phyloP scores from a whole-genome alignment of 2,113 vertebrate genomes.

The Poeciliopsis turrubarensis region DNA sequence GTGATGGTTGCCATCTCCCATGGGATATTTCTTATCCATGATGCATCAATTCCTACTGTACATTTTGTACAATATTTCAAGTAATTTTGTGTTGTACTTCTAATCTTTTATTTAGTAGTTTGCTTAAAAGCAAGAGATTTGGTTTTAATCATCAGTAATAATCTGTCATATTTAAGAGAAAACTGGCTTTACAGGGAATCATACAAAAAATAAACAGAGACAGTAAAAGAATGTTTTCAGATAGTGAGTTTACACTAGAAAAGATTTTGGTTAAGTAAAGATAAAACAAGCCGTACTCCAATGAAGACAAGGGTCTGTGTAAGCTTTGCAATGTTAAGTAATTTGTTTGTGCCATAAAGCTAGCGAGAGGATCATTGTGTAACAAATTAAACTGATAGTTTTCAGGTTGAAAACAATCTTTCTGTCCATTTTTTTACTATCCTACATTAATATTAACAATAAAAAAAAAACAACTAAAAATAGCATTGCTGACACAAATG shows the following conservation, averaged over 20 bases:
- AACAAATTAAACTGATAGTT: background rate
- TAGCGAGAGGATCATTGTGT: background rate
- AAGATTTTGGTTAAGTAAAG: background rate
- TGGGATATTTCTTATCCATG: background rate
- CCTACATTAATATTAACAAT: no score
- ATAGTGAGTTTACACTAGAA: no score
- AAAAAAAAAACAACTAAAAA: no score
- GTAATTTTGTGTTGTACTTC: background rate
- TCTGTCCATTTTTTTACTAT: no score
- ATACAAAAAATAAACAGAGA: no score
- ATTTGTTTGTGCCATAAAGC: no score
- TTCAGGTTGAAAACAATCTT: no score
- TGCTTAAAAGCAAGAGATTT: background rate
- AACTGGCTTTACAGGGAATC: background rate
- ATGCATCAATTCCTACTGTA: background rate
- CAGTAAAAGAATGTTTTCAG: no score
- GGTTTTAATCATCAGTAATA: background rate
- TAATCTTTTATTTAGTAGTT: background rate
- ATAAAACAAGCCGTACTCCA: background rate
- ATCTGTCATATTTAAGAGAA: background rate
- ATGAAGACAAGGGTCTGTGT: background rate
- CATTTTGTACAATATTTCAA: background rate
- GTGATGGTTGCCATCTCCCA: background rate
- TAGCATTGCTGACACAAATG: no score
- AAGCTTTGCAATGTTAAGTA: no score